Evolutionary conservation across 1,140 invertebrate species (phyloP).

Genomic region (Plectrocnemia conspersa): DNA sequence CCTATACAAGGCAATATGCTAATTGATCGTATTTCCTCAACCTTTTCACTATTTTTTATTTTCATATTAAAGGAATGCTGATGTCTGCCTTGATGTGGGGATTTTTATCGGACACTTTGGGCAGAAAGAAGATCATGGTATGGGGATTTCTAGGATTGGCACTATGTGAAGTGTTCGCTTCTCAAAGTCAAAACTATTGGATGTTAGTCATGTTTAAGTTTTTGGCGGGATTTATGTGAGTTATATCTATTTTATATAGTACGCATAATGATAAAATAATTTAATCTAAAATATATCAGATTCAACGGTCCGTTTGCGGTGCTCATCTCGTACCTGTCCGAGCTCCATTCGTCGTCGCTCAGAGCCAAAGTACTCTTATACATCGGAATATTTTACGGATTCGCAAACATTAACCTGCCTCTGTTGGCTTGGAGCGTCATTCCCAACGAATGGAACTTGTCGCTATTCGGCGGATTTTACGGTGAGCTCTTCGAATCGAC

Average conservation of each 20-base stretch:
- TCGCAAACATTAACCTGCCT: conserved; percentile 53
- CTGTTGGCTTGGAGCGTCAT: conserved; percentile 54
- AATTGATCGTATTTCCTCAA: neutral
- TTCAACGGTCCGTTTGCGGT: conserved; percentile 69
- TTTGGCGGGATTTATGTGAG: conserved; percentile 72
- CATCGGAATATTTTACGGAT: conserved; percentile 58
- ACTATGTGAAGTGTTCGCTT: conserved; percentile 61
- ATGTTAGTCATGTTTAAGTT: conserved; percentile 69
- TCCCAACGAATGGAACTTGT: conserved; percentile 45
- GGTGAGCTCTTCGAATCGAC: conserved; percentile 36
- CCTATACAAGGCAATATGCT: too few relatives aligned
- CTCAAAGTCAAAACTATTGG: conserved; percentile 65
- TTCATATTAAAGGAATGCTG: conserved; percentile 64
- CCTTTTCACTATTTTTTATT: neutral
- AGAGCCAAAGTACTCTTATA: conserved; percentile 60
- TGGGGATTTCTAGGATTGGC: conserved; percentile 67
- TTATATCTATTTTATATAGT: conserved; percentile 4
- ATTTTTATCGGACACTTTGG: conserved; percentile 71
- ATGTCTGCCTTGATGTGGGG: conserved; percentile 77
- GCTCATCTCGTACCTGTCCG: conserved; percentile 64
- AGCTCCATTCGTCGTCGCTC: conserved; percentile 60
- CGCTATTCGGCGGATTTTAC: conserved; percentile 40
- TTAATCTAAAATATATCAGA: conserved; percentile 44
- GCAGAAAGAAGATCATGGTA: conserved; percentile 65
- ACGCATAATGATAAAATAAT: conserved; percentile 9